phyloP scores from a whole-genome alignment of 2,888 invertebrate genomes.

The Patella caerulea region DNA sequence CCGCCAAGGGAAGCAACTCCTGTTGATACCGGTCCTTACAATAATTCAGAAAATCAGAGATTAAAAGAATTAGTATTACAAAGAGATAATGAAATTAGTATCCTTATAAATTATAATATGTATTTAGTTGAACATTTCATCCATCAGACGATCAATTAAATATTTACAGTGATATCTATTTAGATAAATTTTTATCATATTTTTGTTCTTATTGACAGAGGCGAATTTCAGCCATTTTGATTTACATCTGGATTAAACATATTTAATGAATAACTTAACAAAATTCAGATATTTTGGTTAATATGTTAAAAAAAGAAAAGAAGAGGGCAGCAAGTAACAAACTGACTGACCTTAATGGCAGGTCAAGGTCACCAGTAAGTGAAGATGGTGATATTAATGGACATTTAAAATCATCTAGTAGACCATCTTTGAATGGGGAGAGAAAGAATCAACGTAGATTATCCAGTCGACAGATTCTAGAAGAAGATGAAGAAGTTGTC shows the following conservation, averaged over 20 bases:
- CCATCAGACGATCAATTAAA: no score
- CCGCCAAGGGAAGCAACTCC: constrained; percentile 24
- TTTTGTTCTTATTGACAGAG: no score
- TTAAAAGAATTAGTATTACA: constrained; percentile 67
- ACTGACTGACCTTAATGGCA: constrained; percentile 35
- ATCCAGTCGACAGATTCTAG: background rate
- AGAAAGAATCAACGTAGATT: background rate
- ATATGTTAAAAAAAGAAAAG: constrained; percentile 71
- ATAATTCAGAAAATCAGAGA: constrained; percentile 61
- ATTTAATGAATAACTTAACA: background rate
- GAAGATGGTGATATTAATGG: constrained; percentile 35
- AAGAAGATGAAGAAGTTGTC: constrained; percentile 1
- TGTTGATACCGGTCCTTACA: constrained; percentile 59
- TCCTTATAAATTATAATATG: constrained; percentile 44
- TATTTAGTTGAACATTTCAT: no score
- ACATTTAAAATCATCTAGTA: constrained; percentile 19
- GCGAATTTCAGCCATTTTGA: no score
- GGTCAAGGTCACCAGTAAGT: constrained; percentile 37
- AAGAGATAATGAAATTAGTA: constrained; percentile 72
- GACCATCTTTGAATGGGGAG: constrained; percentile 15
- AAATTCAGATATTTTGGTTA: constrained; percentile 67
- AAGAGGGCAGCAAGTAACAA: constrained; percentile 59
- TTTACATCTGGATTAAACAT: no score
- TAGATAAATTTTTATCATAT: no score
- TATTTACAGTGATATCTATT: no score